Conservation (phyloP, 2,797 vertebrate species). For the Poeciliopsis gracilis region DNA sequence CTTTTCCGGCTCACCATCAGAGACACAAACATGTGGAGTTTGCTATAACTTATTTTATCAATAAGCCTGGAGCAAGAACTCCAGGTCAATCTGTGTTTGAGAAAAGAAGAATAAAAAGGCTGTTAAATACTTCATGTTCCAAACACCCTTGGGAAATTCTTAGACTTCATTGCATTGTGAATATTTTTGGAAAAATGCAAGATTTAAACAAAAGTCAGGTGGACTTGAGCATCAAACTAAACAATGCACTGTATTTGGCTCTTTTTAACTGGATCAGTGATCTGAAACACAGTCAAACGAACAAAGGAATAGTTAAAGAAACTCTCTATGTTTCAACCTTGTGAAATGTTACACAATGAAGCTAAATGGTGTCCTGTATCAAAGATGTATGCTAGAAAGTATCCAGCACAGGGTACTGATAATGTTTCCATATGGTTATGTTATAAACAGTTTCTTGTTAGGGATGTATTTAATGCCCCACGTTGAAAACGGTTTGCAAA, state of each 20-base stretch:
- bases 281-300: background rate
- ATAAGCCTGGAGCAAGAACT: background rate
- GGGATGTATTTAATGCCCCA: background rate
- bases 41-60: background rate
- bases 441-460: background rate
- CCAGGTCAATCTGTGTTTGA: background rate
- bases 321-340: background rate
- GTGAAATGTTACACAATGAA: background rate
- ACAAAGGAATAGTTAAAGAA: background rate
- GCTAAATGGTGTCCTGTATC: background rate
- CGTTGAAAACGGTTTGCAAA: background rate
- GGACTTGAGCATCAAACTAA: background rate
- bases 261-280: background rate
- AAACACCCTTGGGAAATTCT: background rate
- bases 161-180: background rate
- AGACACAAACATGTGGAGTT: background rate
- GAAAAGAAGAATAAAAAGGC: background rate
- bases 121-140: too few species aligned
- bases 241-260: background rate
- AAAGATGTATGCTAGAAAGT: background rate
- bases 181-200: background rate
- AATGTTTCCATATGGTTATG: background rate
- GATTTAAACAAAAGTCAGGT: background rate
- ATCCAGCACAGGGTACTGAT: background rate
- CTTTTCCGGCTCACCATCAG: background rate